Conservation (phyloP, 53 echinoderm and acorn worm species). For the Echinarachnius parma region DNA sequence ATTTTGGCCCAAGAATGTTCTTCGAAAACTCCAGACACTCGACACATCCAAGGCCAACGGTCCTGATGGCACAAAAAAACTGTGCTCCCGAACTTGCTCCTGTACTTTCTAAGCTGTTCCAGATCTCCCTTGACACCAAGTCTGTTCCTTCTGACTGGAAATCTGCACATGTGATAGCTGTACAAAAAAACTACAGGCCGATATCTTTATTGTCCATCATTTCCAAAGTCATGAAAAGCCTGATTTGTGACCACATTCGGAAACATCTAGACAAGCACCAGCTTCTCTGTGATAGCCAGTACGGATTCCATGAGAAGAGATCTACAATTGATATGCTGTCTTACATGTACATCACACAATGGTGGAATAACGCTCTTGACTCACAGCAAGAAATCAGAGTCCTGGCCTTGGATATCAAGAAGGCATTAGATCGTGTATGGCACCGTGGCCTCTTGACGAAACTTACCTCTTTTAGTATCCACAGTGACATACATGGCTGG, state of each 20-base stretch:
- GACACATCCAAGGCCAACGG: neutral
- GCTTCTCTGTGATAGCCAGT: too few relatives aligned
- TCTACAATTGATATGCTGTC: too few relatives aligned
- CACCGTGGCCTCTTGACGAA: neutral
- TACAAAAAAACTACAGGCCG: too few relatives aligned
- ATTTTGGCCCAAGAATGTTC: neutral
- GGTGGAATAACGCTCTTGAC: neutral
- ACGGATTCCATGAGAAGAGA: too few relatives aligned
- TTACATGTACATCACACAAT: neutral
- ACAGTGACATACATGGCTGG: neutral
- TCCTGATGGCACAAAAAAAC: neutral
- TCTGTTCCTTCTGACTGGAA: too few relatives aligned
- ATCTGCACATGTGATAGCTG: neutral
- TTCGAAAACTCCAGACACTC: neutral
- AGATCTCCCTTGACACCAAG: too few relatives aligned
- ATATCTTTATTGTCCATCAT: neutral
- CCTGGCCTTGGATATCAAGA: neutral
- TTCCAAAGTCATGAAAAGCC: neutral
- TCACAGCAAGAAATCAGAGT: neutral
- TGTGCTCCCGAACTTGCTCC: neutral
- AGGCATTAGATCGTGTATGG: neutral
- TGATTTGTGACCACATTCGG: too few relatives aligned
- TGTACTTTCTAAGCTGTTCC: too few relatives aligned
- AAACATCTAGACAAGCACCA: too few relatives aligned
- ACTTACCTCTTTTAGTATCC: neutral